Evolutionary conservation across 2,888 invertebrate species (phyloP), one percentile per base, ranked within the genome.

Genomic region (Pachydiplax longipennis): DNA sequence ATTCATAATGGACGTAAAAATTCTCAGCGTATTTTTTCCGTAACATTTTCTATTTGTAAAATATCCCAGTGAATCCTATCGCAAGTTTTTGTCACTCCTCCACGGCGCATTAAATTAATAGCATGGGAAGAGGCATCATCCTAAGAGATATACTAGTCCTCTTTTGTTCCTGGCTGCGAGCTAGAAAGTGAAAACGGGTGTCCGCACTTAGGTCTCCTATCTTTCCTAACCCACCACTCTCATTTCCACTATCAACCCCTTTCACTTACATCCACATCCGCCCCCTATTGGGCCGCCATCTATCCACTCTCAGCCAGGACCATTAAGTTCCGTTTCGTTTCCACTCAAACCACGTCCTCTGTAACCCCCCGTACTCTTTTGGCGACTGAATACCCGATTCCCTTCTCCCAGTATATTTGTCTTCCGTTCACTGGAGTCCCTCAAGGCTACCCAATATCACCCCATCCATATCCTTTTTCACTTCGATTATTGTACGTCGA

Each of bases 141-240:
- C 53, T 12, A 53, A 15, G 15, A 53, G 18, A 53, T 53, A 53
- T 18, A 53, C 53, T 18, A 53, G 53, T 53, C 5, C 53, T 53
- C 53, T 53, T 48, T 53, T 53, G 53, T 53, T 53, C 37, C 18
- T 58, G 18, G 10, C 65, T 22, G n/a, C 61, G 31, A 87, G 65
- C 61, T 61, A 37, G 87, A 87, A 87, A 87, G 87, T 87, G 65
- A 87, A 87, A 87, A 87, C 87, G 87, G 58, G 87, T 87, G 61
- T 31, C 18, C 61, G n/a, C 25, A 40, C 61, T 87, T 61, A 65
- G 31, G 25, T 73, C 25, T 31, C 31, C 73, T n/a, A 13, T 73
- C 25, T 73, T 8, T 73, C 73, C 31, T 31, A 53, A 31, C 73
- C 31, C 73, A 25, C n/a, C 18, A 31, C 73, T 31, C 31, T 73